Base-by-base conservation (phyloP, 2,113 vertebrate genomes). In the Tympanuchus pallidicinctus region DNA sequence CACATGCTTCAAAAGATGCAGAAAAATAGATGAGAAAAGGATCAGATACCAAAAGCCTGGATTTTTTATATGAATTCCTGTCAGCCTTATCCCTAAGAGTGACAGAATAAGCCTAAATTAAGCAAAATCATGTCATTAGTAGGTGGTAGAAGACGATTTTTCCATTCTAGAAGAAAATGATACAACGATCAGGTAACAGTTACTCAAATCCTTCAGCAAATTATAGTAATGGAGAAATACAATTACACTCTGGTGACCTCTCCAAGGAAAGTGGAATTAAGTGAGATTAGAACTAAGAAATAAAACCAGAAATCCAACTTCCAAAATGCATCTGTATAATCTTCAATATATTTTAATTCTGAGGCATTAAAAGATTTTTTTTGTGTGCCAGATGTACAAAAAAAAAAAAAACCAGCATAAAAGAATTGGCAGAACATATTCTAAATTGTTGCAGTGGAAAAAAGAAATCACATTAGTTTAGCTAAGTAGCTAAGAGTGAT, bases 31-130 rank as follows among this genome's bases (percentile, higher is more conserved):
- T 2, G 8, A 80, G 34, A 47, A 40, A 3, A 69, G 52, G 83
- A 78, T 59, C 32, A 50, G 59, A 40, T 34, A 20, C 21, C 28
- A 5, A 4, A 21, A 57, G 52, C 90, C 59, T 6, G 0, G 17
- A 38, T 45, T 82, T 78, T 34, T 75, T 65, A 10, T 27, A 73
- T 22, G 40, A 72, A 79, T 14, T 0, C 8, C 70, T 72, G 66
- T 42, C 66, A 90, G 69, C 19, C 27, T 81, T 3, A 86, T 72
- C 83, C 57, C 48, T 59, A 93, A 76, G 36, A 82, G 72, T 10
- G 61, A 82, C 30, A 95, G 54, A 88, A 89, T 42, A 3, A 83
- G 22, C n/a, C 88, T 93, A 73, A 74, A 81, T 72, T 42, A 90
- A 92, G 40, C 30, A 73, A 78, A 82, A 90, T 64, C 56, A 85